These are phyloP conservation scores for Matsumurasca onukii DNA, from an alignment of 1,140 invertebrate species.

Conservation along the genomic window DNA sequence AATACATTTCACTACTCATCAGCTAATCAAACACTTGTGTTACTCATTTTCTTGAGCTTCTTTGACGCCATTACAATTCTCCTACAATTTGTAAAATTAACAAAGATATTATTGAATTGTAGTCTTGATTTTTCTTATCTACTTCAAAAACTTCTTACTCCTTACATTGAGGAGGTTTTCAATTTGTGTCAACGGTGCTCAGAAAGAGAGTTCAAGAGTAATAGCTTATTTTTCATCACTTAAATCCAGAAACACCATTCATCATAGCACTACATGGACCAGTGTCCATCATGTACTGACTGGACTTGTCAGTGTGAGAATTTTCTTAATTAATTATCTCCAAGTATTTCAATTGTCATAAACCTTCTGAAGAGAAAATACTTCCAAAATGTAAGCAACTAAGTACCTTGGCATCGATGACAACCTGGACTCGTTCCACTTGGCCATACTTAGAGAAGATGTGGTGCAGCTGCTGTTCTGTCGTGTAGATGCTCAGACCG, in stretches of 20 bases:
- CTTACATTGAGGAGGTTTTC: too few species aligned
- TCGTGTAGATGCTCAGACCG: conserved; percentile 89
- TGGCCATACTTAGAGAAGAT: conserved; percentile 92
- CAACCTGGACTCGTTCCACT: conserved; percentile 91
- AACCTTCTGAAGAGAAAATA: not conserved
- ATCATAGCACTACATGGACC: not conserved
- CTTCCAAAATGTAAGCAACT: conserved; percentile 3
- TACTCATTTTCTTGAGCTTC: too few species aligned
- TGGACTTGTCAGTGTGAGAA: too few species aligned
- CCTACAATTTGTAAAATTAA: too few species aligned
- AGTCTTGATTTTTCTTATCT: too few species aligned
- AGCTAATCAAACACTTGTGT: too few species aligned
- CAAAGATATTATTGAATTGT: too few species aligned
- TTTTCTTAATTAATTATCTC: not conserved
- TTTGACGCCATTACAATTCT: too few species aligned
- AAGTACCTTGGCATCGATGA: conserved; percentile 91
- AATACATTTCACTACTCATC: too few species aligned
- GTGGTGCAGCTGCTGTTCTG: conserved; percentile 89
- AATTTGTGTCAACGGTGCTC: not conserved
- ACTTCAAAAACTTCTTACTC: too few species aligned
- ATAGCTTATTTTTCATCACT: not conserved
- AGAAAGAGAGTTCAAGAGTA: not conserved
- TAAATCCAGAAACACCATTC: not conserved
- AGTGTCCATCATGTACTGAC: too few species aligned
- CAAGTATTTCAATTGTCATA: not conserved